These are phyloP conservation scores for Corythoichthys haematopterus DNA, from an alignment of 2,113 vertebrate species.

Conservation along the genomic window DNA sequence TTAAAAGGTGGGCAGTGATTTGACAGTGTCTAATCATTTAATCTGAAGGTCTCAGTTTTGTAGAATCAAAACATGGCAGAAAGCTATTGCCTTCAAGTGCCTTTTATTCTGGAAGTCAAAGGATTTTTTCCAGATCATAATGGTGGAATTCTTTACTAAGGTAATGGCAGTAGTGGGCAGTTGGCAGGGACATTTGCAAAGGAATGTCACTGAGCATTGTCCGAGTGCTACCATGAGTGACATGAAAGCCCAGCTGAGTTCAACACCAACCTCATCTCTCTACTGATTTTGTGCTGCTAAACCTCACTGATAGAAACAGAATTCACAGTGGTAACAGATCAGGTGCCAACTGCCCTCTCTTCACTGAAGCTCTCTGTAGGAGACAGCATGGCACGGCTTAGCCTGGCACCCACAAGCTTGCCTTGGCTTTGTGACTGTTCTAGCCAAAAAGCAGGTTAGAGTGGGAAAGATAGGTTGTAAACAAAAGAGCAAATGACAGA, in stretches of 20 bases:
- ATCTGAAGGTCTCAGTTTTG: slow-evolving; percentile 48
- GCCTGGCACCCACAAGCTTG: slow-evolving; percentile 39
- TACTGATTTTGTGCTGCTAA: slow-evolving; percentile 48
- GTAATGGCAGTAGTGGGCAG: slow-evolving; percentile 15
- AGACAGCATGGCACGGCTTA: slow-evolving; percentile 41
- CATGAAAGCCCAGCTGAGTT: slow-evolving; percentile 47
- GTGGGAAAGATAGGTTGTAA: slow-evolving; percentile 2
- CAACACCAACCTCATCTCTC: slow-evolving; percentile 47
- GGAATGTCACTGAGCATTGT: slow-evolving; percentile 42
- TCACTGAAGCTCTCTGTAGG: slow-evolving; percentile 41
- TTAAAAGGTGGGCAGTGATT: slow-evolving; percentile 64
- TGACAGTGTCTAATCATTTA: slow-evolving; percentile 28
- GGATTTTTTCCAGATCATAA: neutral
- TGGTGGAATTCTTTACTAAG: neutral
- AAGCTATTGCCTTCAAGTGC: slow-evolving; percentile 25
- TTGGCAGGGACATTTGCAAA: slow-evolving; percentile 32
- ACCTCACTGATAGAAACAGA: slow-evolving; percentile 59
- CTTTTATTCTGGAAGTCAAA: slow-evolving; percentile 8
- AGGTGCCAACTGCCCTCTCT: slow-evolving; percentile 55
- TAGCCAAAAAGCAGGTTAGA: slow-evolving; percentile 21
- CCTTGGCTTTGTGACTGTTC: slow-evolving; percentile 22
- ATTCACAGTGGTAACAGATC: slow-evolving; percentile 62
- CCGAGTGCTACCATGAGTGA: slow-evolving; percentile 17
- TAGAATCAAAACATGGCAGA: slow-evolving; percentile 24
- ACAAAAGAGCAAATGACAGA: neutral